phyloP scores from a whole-genome alignment of 2,888 invertebrate species.

The Brachylomia viminalis region DNA sequence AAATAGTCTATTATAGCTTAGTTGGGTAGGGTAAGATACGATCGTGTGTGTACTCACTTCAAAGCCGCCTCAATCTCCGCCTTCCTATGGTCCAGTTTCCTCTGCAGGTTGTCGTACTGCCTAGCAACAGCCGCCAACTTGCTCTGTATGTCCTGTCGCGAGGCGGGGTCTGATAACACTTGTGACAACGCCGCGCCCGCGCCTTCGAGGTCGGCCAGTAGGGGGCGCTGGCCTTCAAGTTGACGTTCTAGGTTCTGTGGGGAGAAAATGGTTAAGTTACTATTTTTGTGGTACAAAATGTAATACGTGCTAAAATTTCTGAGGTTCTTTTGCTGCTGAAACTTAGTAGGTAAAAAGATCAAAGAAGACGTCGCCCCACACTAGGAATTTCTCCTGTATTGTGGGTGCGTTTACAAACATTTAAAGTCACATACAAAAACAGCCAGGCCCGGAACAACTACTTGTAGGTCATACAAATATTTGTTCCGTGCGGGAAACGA shows the following conservation, averaged over 20 bases:
- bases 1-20: neutral
- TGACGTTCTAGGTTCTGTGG: constrained; percentile 94
- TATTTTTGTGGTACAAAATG: neutral
- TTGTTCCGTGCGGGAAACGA: too few species aligned
- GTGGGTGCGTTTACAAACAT: too few species aligned
- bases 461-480: too few species aligned
- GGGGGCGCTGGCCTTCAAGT: constrained; percentile 96
- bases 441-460: too few species aligned
- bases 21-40: neutral
- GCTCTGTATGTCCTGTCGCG: constrained; percentile 96
- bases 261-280: neutral
- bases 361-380: too few species aligned
- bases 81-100: constrained; percentile 96
- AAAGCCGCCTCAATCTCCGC: constrained; percentile 97
- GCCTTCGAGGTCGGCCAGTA: constrained; percentile 96
- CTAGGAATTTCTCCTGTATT: too few species aligned
- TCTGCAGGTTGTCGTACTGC: constrained; percentile 96
- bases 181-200: constrained; percentile 96
- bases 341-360: too few species aligned
- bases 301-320: too few species aligned
- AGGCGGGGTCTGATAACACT: constrained; percentile 97
- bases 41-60: constrained; percentile 81
- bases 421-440: too few species aligned
- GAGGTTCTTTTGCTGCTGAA: too few species aligned
- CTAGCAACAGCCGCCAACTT: constrained; percentile 96